Evolutionary conservation across 2,113 vertebrate species (phyloP).

Genomic region (Nerophis ophidion): DNA sequence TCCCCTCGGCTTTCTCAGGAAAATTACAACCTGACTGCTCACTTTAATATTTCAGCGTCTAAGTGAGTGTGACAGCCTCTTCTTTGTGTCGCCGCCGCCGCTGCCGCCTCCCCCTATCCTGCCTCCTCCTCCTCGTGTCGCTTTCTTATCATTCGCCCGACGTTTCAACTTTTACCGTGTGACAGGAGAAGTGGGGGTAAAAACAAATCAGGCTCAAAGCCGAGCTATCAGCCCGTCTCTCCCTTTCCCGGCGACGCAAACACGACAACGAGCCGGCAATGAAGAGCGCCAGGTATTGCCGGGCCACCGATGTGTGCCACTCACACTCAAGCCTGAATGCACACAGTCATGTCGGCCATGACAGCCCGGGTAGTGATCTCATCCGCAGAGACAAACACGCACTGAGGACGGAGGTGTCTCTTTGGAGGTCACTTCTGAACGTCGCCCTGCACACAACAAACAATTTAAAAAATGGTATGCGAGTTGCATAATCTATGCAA

Average conservation of each 20-base stretch:
- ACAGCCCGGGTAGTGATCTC: slow-evolving; percentile 53
- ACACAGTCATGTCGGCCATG: slow-evolving; percentile 35
- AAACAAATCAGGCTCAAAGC: slow-evolving; percentile 65
- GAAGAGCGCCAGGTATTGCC: slow-evolving; percentile 52
- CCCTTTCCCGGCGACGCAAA: slow-evolving; percentile 47
- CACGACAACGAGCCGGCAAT: slow-evolving; percentile 45
- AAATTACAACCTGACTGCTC: slow-evolving; percentile 79
- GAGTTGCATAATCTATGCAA: slow-evolving; percentile 3
- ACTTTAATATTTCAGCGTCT: slow-evolving; percentile 77
- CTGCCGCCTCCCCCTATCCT: slow-evolving; percentile 6
- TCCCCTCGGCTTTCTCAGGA: slow-evolving; percentile 67
- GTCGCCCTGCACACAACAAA: not conserved
- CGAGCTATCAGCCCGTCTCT: slow-evolving; percentile 55
- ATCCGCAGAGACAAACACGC: slow-evolving; percentile 45
- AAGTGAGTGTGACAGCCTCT: slow-evolving; percentile 76
- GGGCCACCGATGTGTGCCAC: slow-evolving; percentile 34
- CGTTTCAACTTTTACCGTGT: slow-evolving; percentile 60
- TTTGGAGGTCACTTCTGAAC: slow-evolving; percentile 26
- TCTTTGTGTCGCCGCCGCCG: slow-evolving; percentile 55
- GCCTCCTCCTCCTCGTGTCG: slow-evolving; percentile 45
- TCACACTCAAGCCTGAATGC: slow-evolving; percentile 27
- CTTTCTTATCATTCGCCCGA: slow-evolving; percentile 47
- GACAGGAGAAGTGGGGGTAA: slow-evolving; percentile 48
- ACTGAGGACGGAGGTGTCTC: slow-evolving; percentile 26
- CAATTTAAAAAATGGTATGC: not conserved